Conservation (phyloP, 2,797 vertebrate genomes). For the Squalus acanthias region DNA sequence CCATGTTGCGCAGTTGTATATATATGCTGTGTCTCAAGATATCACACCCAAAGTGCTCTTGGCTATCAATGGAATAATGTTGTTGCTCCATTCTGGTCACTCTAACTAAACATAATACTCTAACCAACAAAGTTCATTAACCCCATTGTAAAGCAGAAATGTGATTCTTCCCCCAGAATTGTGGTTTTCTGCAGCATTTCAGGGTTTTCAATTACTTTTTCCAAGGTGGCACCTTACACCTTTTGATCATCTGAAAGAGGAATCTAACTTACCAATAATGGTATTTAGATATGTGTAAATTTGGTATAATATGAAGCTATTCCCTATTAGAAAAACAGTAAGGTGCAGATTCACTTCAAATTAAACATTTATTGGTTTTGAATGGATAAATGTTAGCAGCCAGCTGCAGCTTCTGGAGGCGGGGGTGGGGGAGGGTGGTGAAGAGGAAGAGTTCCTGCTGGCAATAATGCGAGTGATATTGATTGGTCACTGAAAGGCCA, state of each 20-base stretch:
- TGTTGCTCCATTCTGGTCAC: background rate
- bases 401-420: background rate
- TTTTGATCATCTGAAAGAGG: background rate
- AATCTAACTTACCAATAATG: background rate
- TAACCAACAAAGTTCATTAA: slow-evolving; percentile 3
- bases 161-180: background rate
- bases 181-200: background rate
- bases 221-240: background rate
- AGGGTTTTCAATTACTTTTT: background rate
- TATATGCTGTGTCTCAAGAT: no score
- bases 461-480: background rate
- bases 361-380: background rate
- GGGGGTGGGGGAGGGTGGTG: background rate
- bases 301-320: background rate
- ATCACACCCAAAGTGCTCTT: background rate
- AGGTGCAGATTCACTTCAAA: background rate
- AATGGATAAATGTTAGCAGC: background rate
- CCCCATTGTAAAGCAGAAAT: background rate
- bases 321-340: background rate
- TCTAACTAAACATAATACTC: background rate
- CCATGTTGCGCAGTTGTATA: no score
- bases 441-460: background rate
- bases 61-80: background rate
- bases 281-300: background rate
- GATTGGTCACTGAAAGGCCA: background rate